phyloP scores from a whole-genome alignment of 2,888 invertebrate genomes.

The Notodonta ziczac region DNA sequence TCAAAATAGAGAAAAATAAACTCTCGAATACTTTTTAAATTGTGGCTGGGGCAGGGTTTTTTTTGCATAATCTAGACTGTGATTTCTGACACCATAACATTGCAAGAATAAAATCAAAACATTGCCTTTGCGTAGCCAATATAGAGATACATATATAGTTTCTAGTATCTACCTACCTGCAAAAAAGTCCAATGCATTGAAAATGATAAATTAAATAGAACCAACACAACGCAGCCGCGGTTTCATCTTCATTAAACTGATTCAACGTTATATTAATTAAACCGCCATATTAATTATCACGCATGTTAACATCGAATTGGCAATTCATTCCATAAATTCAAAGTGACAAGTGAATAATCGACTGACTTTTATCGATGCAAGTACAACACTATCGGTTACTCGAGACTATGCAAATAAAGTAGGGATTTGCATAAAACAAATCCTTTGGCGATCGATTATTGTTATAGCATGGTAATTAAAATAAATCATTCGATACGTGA shows the following conservation, averaged over 20 bases:
- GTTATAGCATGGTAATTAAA: slow-evolving; percentile 66
- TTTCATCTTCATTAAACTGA: slow-evolving; percentile 3
- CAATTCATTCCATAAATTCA: not conserved
- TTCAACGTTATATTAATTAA: not conserved
- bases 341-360: slow-evolving; percentile 12
- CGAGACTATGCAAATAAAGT: slow-evolving; percentile 59
- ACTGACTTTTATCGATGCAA: slow-evolving; percentile 21
- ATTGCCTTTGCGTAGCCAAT: no score
- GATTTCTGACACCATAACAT: no score
- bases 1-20: slow-evolving; percentile 38
- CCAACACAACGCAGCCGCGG: not conserved
- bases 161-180: no score
- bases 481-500: slow-evolving; percentile 55
- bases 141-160: no score
- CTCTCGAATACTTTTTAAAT: slow-evolving; percentile 7
- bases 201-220: not conserved
- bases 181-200: no score
- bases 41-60: not conserved
- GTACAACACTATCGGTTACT: slow-evolving; percentile 27
- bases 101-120: no score
- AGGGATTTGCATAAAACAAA: slow-evolving; percentile 73
- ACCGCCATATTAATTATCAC: not conserved
- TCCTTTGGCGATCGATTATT: slow-evolving; percentile 64
- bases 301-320: not conserved
- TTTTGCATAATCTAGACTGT: not conserved